Conservation (phyloP, 2,888 invertebrate genomes). For the Drosophila leonis region DNA sequence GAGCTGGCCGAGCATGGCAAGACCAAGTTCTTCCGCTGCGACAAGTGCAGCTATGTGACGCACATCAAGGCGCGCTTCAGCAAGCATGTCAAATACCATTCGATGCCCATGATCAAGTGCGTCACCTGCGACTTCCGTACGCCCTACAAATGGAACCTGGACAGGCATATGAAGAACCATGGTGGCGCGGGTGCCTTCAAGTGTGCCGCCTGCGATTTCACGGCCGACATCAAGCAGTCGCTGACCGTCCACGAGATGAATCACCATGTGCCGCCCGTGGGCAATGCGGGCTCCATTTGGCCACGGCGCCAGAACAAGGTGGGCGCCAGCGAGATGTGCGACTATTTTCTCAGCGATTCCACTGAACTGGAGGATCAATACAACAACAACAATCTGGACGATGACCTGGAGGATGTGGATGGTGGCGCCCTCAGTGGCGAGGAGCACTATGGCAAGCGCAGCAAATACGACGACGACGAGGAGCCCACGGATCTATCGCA, state of each 20-base stretch:
- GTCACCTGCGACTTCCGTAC: constrained; percentile 97
- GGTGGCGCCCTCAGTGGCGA: constrained; percentile 61
- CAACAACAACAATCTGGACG: constrained; percentile 84
- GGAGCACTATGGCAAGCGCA: constrained; percentile 78
- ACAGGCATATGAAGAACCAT: constrained; percentile 96
- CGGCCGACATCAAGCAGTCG: constrained; percentile 96
- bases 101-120: constrained; percentile 97
- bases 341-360: constrained; percentile 84
- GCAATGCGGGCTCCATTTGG: constrained; percentile 87
- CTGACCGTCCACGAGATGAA: constrained; percentile 96
- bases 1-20: constrained; percentile 92
- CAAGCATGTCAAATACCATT: constrained; percentile 97
- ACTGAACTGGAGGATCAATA: constrained; percentile 83
- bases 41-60: constrained; percentile 95
- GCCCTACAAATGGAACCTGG: constrained; percentile 96
- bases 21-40: constrained; percentile 92
- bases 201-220: constrained; percentile 95
- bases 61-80: constrained; percentile 95
- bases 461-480: constrained; percentile 83
- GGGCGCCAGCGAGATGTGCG: constrained; percentile 88
- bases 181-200: constrained; percentile 93
- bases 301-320: constrained; percentile 90
- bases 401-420: constrained; percentile 78
- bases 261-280: constrained; percentile 93
- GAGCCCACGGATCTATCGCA: constrained; percentile 85